phyloP scores from a whole-genome alignment of 2,797 vertebrate genomes.

The Parotocinclus haroldoi region DNA sequence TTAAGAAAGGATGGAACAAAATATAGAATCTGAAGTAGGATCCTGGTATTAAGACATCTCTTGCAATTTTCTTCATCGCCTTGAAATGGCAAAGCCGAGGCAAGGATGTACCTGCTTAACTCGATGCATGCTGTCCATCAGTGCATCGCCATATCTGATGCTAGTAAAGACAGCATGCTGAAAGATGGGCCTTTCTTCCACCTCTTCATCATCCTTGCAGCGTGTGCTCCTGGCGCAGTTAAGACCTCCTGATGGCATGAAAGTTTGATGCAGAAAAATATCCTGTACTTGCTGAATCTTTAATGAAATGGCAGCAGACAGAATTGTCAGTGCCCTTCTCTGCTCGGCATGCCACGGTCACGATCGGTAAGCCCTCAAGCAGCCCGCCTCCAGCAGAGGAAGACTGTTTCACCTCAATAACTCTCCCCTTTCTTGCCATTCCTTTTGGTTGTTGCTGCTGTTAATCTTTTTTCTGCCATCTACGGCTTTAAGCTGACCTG shows the following conservation, averaged over 20 bases:
- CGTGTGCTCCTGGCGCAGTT: slow-evolving; percentile 44
- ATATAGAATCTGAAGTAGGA: slow-evolving; percentile 33
- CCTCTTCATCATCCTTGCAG: slow-evolving; percentile 40
- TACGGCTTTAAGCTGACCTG: too few species aligned
- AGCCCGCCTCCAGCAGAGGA: slow-evolving; percentile 13
- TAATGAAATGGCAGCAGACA: slow-evolving; percentile 58
- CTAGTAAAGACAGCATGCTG: slow-evolving; percentile 28
- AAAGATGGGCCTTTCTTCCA: too few species aligned
- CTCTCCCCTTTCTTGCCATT: background rate
- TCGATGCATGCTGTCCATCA: slow-evolving; percentile 17
- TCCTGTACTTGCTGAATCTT: slow-evolving; percentile 67
- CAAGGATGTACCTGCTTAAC: slow-evolving; percentile 38
- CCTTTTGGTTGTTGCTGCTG: too few species aligned
- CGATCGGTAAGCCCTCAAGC: slow-evolving; percentile 35
- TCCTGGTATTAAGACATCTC: slow-evolving; percentile 35
- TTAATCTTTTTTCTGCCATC: too few species aligned
- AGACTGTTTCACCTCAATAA: slow-evolving; percentile 28
- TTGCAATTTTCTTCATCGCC: slow-evolving; percentile 27
- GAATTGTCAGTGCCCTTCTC: slow-evolving; percentile 53
- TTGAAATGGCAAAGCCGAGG: slow-evolving; percentile 10
- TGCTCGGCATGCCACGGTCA: slow-evolving; percentile 32
- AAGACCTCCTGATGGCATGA: slow-evolving; percentile 61
- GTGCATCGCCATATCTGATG: slow-evolving; percentile 25
- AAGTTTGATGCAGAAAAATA: slow-evolving; percentile 69
- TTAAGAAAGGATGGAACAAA: slow-evolving; percentile 29